Conservation (phyloP, 2,888 invertebrate genomes). For the Acanthosepion pharaonis region DNA sequence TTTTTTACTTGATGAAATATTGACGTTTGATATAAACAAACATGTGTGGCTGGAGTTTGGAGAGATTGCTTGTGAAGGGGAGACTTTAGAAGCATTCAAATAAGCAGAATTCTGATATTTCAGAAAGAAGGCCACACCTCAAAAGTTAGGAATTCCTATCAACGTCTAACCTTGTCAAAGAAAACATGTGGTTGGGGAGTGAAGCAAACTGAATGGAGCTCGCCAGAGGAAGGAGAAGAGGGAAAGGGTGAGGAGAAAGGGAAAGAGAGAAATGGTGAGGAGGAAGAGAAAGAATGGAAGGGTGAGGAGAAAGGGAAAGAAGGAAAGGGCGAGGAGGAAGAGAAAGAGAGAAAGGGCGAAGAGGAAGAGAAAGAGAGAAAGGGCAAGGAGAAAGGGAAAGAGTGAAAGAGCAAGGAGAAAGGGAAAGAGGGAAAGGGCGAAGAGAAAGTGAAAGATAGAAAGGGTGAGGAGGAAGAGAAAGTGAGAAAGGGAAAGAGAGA, state of each 20-base stretch:
- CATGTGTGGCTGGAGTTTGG: background rate
- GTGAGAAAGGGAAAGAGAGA: no score
- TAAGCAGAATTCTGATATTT: background rate
- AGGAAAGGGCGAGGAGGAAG: background rate
- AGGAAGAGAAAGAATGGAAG: background rate
- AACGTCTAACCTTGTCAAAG: background rate
- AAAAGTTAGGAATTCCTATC: background rate
- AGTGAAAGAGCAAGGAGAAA: background rate
- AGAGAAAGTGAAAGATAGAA: no score
- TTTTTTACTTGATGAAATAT: background rate
- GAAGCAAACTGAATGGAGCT: background rate
- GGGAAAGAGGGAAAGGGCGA: no score
- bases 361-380: rapidly evolving
- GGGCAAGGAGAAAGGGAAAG: background rate
- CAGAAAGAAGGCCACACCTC: slow-evolving; percentile 16
- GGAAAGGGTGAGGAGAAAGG: background rate
- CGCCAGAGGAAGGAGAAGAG: background rate
- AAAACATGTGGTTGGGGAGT: background rate
- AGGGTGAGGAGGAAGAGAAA: no score
- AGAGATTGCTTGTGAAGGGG: background rate
- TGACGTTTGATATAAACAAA: slow-evolving; percentile 17
- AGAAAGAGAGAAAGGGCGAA: background rate
- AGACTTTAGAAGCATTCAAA: background rate
- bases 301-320: no score
- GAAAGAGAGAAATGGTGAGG: background rate